Percentiles rank a stretch among this genome's conserved stretches.
These are phyloP conservation scores for Eumacrocentrus americanus DNA, from an alignment of 2,888 invertebrate species.

Conservation along the genomic window DNA sequence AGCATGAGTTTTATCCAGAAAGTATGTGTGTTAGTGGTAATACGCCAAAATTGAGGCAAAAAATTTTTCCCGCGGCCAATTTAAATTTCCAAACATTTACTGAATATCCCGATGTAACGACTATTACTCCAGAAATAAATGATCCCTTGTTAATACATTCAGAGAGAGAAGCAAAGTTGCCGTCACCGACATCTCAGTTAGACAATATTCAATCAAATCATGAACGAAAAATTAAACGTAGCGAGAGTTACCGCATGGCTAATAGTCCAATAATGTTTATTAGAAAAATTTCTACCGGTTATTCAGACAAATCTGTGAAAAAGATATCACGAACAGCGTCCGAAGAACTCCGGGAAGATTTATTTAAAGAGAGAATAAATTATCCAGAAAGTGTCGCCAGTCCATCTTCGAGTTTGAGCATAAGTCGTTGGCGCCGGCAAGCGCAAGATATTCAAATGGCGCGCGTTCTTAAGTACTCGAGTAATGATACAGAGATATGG, in stretches of 20 bases:
- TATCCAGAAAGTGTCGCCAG: slow-evolving; percentile 71
- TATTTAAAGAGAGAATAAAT: slow-evolving; percentile 73
- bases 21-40: slow-evolving; percentile 45
- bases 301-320: slow-evolving; percentile 43
- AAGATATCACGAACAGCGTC: slow-evolving; percentile 57
- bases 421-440: not conserved
- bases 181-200: too few relatives aligned
- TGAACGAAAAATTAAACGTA: slow-evolving; percentile 72
- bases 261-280: slow-evolving; percentile 75
- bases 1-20: slow-evolving; percentile 42
- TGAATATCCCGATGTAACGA: too few relatives aligned
- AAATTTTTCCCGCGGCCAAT: slow-evolving; percentile 46
- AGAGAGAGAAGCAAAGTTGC: too few relatives aligned
- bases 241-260: slow-evolving; percentile 84
- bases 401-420: slow-evolving; percentile 42
- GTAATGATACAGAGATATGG: slow-evolving; percentile 80
- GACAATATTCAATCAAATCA: slow-evolving; percentile 21
- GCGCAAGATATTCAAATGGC: slow-evolving; percentile 71
- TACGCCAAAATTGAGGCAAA: slow-evolving; percentile 52
- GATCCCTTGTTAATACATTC: too few relatives aligned
- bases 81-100: too few relatives aligned
- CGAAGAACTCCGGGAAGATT: slow-evolving; percentile 58
- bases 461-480: slow-evolving; percentile 70
- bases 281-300: slow-evolving; percentile 59
- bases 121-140: too few relatives aligned